Evolutionary conservation across 1,140 invertebrate species (phyloP).

Genomic region (Kradibia gibbosae): DNA sequence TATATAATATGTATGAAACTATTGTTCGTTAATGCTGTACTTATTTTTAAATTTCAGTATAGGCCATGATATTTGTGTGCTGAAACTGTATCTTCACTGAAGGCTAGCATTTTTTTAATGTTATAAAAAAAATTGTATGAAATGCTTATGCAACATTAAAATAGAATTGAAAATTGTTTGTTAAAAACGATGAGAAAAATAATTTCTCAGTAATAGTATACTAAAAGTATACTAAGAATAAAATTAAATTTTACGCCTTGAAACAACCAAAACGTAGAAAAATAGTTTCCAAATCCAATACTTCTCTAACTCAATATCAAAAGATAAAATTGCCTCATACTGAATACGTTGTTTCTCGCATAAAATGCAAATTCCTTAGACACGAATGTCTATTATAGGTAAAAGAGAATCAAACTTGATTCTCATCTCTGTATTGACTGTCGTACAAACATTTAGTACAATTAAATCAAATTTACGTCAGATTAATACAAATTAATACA

Average conservation of each 20-base stretch:
- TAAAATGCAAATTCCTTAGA: constrained; percentile 50
- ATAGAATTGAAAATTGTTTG: constrained; percentile 8
- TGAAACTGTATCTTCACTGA: constrained; percentile 40
- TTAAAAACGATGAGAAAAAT: constrained; percentile 17
- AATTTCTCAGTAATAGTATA: neutral
- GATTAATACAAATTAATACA: neutral
- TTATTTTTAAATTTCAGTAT: constrained; percentile 61
- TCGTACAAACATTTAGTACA: constrained; percentile 6
- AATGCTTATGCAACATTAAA: neutral
- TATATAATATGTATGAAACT: constrained; percentile 48
- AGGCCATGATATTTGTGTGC: constrained; percentile 62
- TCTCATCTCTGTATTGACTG: constrained; percentile 21
- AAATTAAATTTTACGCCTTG: constrained; percentile 37
- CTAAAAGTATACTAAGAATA: constrained; percentile 29
- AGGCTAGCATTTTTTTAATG: neutral
- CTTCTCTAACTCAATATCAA: constrained; percentile 54
- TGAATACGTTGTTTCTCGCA: constrained; percentile 54
- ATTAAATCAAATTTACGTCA: neutral
- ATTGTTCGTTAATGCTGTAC: constrained; percentile 50
- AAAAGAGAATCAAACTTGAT: constrained; percentile 9
- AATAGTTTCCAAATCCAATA: constrained; percentile 31
- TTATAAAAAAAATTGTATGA: neutral
- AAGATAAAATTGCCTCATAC: constrained; percentile 56
- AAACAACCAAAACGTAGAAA: constrained; percentile 22
- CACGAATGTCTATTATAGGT: constrained; percentile 25